These are phyloP conservation scores for Urocyon cinereoargenteus DNA, from an alignment of 2,797 vertebrate species.

Conservation along the genomic window DNA sequence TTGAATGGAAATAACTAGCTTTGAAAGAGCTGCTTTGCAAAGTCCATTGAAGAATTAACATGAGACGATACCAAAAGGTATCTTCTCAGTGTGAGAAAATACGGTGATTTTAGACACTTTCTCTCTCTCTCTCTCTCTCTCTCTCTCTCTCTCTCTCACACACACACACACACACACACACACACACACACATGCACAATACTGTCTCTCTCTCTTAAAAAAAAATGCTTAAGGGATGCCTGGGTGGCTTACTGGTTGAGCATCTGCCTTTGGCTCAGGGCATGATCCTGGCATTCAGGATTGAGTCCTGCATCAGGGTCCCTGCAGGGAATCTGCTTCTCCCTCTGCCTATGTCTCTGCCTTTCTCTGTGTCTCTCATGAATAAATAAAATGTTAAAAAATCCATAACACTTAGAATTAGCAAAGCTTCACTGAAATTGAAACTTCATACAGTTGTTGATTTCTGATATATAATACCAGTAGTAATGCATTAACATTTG, in stretches of 20 bases:
- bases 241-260: too few relatives aligned
- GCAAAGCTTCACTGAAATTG: slow-evolving; percentile 69
- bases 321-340: too few relatives aligned
- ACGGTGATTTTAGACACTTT: neutral
- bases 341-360: too few relatives aligned
- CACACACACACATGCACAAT: neutral
- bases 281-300: too few relatives aligned
- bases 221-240: slow-evolving; percentile 45
- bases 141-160: neutral
- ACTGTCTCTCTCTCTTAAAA: neutral
- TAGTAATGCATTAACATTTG: slow-evolving; percentile 79
- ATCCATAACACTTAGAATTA: slow-evolving; percentile 84
- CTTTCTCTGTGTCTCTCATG: too few relatives aligned
- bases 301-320: too few relatives aligned
- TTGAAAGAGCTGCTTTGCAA: neutral
- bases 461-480: slow-evolving; percentile 83
- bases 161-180: neutral
- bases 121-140: neutral
- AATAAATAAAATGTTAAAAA: slow-evolving; percentile 78
- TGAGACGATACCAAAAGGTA: neutral
- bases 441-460: slow-evolving; percentile 84
- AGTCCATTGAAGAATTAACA: neutral
- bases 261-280: too few relatives aligned
- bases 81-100: neutral
- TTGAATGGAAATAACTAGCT: neutral